phyloP scores from a whole-genome alignment of 1,140 invertebrate species.

The Phthorimaea operculella region DNA sequence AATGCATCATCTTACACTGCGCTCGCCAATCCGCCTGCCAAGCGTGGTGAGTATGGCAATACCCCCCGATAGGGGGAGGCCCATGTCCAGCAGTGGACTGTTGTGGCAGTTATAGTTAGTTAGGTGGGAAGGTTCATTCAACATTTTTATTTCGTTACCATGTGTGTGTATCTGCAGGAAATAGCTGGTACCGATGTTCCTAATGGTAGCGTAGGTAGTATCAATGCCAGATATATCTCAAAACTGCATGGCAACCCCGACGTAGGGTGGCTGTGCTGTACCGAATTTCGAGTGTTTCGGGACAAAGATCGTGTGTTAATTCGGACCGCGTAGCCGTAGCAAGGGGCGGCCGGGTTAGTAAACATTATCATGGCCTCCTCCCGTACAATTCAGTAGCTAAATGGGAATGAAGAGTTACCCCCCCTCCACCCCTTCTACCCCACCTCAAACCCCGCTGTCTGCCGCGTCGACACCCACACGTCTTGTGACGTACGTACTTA shows the following conservation, averaged over 20 bases:
- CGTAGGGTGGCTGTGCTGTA: conserved; percentile 13
- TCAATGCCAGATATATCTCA: too few species aligned
- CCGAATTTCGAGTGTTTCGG: conserved; percentile 27
- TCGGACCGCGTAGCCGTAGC: conserved; percentile 37
- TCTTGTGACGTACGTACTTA: conserved; percentile 40
- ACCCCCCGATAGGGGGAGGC: too few species aligned
- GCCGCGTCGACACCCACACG: conserved; percentile 41
- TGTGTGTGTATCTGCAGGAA: too few species aligned
- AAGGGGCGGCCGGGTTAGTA: conserved; percentile 44
- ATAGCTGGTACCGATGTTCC: too few species aligned
- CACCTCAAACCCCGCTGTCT: conserved; percentile 40
- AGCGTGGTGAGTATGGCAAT: too few species aligned
- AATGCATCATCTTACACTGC: too few species aligned
- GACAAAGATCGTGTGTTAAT: conserved; percentile 60
- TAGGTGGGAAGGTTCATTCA: too few species aligned
- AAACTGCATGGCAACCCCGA: conserved; percentile 13
- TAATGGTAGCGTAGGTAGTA: too few species aligned
- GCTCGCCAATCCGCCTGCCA: too few species aligned
- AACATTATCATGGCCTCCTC: conserved; percentile 61
- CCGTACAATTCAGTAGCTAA: conserved; percentile 61
- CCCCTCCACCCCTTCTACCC: conserved; percentile 21
- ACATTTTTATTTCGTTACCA: too few species aligned
- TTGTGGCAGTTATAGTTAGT: too few species aligned
- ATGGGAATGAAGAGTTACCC: conserved; percentile 54
- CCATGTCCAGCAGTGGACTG: too few species aligned